Evolutionary conservation across 2,888 invertebrate genomes (phyloP), one percentile per base, ranked within the genome.

Genomic region (Biston betularia): DNA sequence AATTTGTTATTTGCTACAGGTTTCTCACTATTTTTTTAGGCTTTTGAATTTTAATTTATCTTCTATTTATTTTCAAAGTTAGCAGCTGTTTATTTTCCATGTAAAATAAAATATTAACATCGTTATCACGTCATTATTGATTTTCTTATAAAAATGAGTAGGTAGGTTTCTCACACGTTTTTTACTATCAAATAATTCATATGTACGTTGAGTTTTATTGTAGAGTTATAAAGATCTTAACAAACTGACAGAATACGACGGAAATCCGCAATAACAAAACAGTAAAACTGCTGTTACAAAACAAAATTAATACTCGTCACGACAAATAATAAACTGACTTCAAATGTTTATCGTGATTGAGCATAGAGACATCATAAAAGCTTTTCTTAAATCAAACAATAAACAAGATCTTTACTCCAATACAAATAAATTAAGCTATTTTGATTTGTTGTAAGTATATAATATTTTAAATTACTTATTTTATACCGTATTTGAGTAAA

Each of bases 301-400:
- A 40, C 44, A 40, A 35, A 57, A 12, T 12, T 6, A 44, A 45
- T 35, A 57, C 52, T 53, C 45, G 52, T 65, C 61, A 65, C 61
- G 65, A 58, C 45, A 54, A n/a, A n/a, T n/a, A n/a, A n/a, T n/a
- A n/a, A n/a, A 45, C 10, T 50, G 49, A 45, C 14, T 53, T 54
- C 40, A 34, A 59, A 44, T 53, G 63, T 63, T 63, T 66, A 44
- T 62, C 52, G 50, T 45, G 33, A 52, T 24, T 35, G 33, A 65
- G 15, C 11, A 34, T 66, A 57, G 61, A 57, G 42, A 53, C 61
- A 35, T 45, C 42, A 24, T 46, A 52, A 33, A 50, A 44, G 12
- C 42, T 49, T 50, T 63, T 63, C 24, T 56, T 50, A 33, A 56
- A 35, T 50, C 40, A 55, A 48, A 54, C 44, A 52, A n/a, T 5